Base-by-base conservation (phyloP, 2,888 invertebrate genomes). In the Syrphus vitripennis region DNA sequence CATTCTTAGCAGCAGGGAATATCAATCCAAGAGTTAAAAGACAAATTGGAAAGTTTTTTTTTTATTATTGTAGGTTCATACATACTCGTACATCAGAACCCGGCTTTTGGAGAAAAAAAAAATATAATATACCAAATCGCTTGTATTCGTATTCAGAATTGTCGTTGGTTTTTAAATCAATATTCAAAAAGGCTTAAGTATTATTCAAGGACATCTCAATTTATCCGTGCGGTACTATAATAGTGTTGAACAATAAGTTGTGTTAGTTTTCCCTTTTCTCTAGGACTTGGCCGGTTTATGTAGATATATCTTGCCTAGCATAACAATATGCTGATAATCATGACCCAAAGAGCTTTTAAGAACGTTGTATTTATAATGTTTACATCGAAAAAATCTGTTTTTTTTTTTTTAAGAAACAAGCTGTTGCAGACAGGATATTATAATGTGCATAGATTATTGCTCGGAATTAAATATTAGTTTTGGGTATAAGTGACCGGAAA, bases 151-250 rank as follows among this genome's bases (percentile, higher is more conserved):
- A 42, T 40, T 61, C 9, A 40, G 24, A 61, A 61, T 61, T 61
- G 24, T 19, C 9, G 57, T 40, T 61, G 61, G 40, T 61, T 61
- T 24, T 26, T 9, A 61, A 40, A 61, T 61, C 61, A 61, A 61
- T 61, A 40, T 26, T 61, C 61, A 40, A 61, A 59, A 61, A 26
- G 61, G 40, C 24, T 6, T 9, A 40, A 40, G 24, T 61, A 21
- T 24, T 24, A 40, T 61, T 61, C 24, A 61, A 61, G 26, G 61
- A 61, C 40, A 26, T 61, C n/a, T 61, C 10, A 4, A 9, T 40
- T 9, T 40, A 24, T 40, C 21, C 14, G 3, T 21, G 21, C 7
- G n/a, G 14, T 14, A 5, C 24, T 50, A 14, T 4, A 50, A 5
- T 5, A 37, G 21, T 24, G 12, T 37, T 37, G 7, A 19, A 19